Percentiles rank a stretch among this genome's conserved stretches.
phyloP scores from a whole-genome alignment of 2,797 vertebrate genomes.

The Enoplosus armatus region DNA sequence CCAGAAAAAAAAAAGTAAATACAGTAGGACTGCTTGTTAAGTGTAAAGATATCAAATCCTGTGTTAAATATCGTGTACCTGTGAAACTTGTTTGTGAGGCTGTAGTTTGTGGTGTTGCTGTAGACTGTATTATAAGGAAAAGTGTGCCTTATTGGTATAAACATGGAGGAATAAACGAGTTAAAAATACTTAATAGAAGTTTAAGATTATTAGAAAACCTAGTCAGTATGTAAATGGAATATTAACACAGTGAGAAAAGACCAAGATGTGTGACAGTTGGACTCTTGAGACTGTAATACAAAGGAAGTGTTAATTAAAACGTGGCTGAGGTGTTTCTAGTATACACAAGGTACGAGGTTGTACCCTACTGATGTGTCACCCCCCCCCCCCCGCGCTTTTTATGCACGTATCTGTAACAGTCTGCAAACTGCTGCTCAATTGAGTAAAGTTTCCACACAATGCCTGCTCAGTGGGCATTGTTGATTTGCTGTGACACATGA shows the following conservation, averaged over 20 bases:
- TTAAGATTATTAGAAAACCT: neutral
- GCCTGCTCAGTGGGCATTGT: conserved; percentile 40
- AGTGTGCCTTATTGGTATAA: no score
- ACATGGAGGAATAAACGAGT: no score
- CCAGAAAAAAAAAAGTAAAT: no score
- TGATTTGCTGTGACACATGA: conserved; percentile 69
- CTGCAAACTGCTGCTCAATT: conserved; percentile 48
- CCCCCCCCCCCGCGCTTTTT: neutral
- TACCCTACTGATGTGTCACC: neutral
- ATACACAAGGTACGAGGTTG: neutral
- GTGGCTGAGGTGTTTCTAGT: neutral
- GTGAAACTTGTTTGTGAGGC: neutral
- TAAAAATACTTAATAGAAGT: no score
- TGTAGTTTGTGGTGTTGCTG: neutral
- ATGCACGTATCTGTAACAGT: conserved; percentile 35
- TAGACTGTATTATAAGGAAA: no score
- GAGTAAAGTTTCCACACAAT: conserved; percentile 45
- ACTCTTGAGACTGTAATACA: neutral
- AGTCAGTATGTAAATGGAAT: neutral
- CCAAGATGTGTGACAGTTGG: neutral
- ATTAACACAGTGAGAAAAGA: neutral
- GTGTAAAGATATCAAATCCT: neutral
- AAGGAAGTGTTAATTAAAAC: conserved; percentile 12
- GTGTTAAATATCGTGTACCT: neutral
- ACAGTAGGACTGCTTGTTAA: no score